Percentiles rank a stretch among this genome's conserved stretches.
These are phyloP conservation scores for Xestia xanthographa DNA, from an alignment of 2,888 invertebrate genomes.

Conservation along the genomic window DNA sequence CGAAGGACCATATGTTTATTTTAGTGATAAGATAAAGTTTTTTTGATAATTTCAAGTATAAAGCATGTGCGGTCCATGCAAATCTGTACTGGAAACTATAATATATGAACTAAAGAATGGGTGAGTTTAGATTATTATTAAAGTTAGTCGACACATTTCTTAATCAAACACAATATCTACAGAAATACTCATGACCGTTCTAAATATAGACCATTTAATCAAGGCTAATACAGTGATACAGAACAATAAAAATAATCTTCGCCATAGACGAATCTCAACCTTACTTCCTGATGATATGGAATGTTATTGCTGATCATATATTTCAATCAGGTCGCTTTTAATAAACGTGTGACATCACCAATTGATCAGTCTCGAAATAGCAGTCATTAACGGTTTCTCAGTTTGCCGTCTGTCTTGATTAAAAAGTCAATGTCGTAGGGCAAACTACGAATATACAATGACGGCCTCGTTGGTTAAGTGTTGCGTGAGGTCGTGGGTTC, in stretches of 20 bases:
- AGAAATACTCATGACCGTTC: slow-evolving; percentile 40
- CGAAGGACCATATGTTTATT: neutral
- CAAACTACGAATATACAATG: neutral
- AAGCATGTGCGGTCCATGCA: neutral
- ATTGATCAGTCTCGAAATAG: slow-evolving; percentile 60
- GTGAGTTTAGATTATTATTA: neutral
- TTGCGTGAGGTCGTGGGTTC: neutral
- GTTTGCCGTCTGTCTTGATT: slow-evolving; percentile 53
- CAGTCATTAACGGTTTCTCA: slow-evolving; percentile 58
- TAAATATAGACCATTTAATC: slow-evolving; percentile 62
- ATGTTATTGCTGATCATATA: slow-evolving; percentile 38
- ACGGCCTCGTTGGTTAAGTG: neutral
- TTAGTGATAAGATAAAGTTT: neutral
- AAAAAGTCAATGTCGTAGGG: slow-evolving; percentile 59
- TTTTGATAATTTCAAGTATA: neutral
- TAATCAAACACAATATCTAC: neutral
- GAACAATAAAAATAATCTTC: slow-evolving; percentile 37
- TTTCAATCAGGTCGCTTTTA: slow-evolving; percentile 63
- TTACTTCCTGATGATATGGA: slow-evolving; percentile 46
- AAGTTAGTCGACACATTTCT: neutral
- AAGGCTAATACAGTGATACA: slow-evolving; percentile 65
- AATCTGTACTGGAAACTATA: neutral
- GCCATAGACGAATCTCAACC: slow-evolving; percentile 44
- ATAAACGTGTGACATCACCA: slow-evolving; percentile 69
- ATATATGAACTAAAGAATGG: neutral